Evolutionary conservation across 2,113 vertebrate species (phyloP).

Genomic region (Shinisaurus crocodilurus): DNA sequence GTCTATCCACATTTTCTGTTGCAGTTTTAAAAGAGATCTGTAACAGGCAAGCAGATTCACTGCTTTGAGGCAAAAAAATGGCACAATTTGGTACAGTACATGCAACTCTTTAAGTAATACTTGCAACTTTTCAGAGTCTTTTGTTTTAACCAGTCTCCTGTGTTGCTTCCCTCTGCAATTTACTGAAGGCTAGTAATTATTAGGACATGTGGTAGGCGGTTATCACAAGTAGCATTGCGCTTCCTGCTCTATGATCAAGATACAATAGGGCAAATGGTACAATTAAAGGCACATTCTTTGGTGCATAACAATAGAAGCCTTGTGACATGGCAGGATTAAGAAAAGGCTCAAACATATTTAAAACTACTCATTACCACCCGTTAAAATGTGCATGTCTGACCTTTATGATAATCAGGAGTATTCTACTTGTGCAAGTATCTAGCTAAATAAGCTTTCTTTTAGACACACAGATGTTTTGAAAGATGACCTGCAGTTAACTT

Average conservation of each 20-base stretch:
- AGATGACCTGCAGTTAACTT: conserved; percentile 78
- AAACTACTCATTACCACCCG: conserved; percentile 84
- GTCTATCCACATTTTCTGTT: conserved; percentile 43
- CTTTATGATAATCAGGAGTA: conserved; percentile 83
- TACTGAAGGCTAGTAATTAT: conserved; percentile 83
- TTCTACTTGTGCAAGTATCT: conserved; percentile 65
- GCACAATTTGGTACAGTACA: conserved; percentile 55
- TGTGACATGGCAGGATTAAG: conserved; percentile 83
- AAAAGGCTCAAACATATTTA: conserved; percentile 84
- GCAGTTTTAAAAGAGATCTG: conserved; percentile 48
- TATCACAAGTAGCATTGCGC: conserved; percentile 76
- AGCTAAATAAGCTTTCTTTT: conserved; percentile 81
- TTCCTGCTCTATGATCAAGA: conserved; percentile 78
- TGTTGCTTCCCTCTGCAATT: conserved; percentile 73
- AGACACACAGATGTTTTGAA: conserved; percentile 71
- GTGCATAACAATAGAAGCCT: conserved; percentile 84
- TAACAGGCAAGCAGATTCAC: conserved; percentile 34
- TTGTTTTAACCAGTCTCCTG: conserved; percentile 70
- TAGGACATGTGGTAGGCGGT: conserved; percentile 77
- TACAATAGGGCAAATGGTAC: conserved; percentile 82
- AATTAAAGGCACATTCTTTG: conserved; percentile 81
- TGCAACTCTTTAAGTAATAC: conserved; percentile 66
- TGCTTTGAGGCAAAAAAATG: conserved; percentile 47
- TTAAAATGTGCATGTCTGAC: conserved; percentile 83
- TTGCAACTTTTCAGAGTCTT: conserved; percentile 74